phyloP scores from a whole-genome alignment of 2,797 vertebrate species.

The Cetoscarus ocellatus region DNA sequence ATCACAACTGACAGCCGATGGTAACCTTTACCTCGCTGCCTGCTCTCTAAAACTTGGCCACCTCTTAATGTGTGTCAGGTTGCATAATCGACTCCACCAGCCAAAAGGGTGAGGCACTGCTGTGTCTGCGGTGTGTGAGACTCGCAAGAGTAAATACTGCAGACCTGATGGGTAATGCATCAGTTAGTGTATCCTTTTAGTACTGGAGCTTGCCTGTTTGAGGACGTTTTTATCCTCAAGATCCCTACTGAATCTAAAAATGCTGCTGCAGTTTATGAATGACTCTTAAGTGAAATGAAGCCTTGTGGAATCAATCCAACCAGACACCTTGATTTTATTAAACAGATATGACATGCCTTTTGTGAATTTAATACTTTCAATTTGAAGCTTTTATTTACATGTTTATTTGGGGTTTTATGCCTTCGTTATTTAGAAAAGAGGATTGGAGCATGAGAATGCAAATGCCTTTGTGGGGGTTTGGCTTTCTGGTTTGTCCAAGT shows the following conservation, averaged over 20 bases:
- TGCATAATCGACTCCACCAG: constrained; percentile 60
- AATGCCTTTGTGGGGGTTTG: no score
- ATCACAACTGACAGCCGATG: constrained; percentile 25
- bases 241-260: background rate
- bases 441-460: no score
- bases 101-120: constrained; percentile 42
- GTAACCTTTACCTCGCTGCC: constrained; percentile 53
- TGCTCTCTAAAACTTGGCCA: constrained; percentile 28
- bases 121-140: constrained; percentile 45
- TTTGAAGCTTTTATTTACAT: no score
- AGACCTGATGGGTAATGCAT: constrained; percentile 48
- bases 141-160: constrained; percentile 52
- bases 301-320: background rate
- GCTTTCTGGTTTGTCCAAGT: no score
- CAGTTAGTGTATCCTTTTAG: constrained; percentile 25
- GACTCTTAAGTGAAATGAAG: background rate
- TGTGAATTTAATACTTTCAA: no score
- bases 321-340: background rate
- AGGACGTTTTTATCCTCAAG: constrained; percentile 4
- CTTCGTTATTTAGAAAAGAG: no score
- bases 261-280: background rate
- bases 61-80: constrained; percentile 57
- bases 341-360: background rate
- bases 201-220: constrained; percentile 4
- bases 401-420: no score